Conservation (phyloP, 2,113 vertebrate genomes). For the Antennarius striatus region DNA sequence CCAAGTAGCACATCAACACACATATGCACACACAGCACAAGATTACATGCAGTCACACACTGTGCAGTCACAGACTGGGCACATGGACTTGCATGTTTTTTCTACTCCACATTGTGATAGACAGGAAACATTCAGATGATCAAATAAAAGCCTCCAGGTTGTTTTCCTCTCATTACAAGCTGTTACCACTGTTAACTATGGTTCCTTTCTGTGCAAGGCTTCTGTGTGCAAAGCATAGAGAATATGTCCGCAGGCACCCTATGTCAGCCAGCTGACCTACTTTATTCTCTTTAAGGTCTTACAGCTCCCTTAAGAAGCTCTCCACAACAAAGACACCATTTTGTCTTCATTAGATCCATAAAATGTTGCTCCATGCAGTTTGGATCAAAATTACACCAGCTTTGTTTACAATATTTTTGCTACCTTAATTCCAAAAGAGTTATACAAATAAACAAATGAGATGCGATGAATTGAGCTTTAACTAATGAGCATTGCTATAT, state of each 20-base stretch:
- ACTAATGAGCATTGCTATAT: conserved; percentile 39
- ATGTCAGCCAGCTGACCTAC: conserved; percentile 75
- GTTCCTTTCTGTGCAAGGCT: conserved; percentile 46
- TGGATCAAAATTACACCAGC: conserved; percentile 64
- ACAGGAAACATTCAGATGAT: conserved; percentile 65
- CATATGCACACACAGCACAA: neutral
- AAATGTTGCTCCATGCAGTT: conserved; percentile 60
- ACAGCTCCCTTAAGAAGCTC: conserved; percentile 66
- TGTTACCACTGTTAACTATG: conserved; percentile 60
- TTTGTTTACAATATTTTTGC: conserved; percentile 63
- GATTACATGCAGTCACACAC: neutral
- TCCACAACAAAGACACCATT: conserved; percentile 74
- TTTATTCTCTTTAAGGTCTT: conserved; percentile 75
- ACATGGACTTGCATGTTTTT: conserved; percentile 16
- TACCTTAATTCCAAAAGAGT: conserved; percentile 57
- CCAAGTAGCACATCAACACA: neutral
- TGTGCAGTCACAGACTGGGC: conserved; percentile 19
- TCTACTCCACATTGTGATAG: conserved; percentile 54
- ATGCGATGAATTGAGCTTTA: conserved; percentile 28
- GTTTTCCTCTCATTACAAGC: conserved; percentile 68
- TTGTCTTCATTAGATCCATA: conserved; percentile 78
- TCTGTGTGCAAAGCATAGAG: conserved; percentile 62
- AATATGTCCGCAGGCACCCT: conserved; percentile 69
- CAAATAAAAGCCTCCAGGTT: conserved; percentile 70
- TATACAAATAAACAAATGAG: conserved; percentile 64